A percentile compares a stretch with the other conserved stretches of the same genome.
phyloP scores from a whole-genome alignment of 1,140 invertebrate genomes.

The Formica selysi region DNA sequence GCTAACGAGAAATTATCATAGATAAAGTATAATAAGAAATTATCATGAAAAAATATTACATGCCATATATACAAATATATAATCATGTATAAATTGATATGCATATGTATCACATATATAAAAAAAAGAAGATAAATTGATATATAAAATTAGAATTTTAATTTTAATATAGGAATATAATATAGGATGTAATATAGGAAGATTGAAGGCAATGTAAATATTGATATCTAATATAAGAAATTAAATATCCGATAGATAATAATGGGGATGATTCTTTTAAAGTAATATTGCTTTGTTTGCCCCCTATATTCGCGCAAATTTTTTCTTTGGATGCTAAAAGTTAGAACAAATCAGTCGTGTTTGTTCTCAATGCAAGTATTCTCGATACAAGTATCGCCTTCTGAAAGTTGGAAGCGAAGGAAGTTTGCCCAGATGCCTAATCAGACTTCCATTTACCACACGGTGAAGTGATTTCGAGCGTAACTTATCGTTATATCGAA shows the following conservation, averaged over 20 bases:
- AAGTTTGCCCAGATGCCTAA: conserved; percentile 39
- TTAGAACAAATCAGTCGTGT: conserved; percentile 16
- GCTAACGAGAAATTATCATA: too few relatives aligned
- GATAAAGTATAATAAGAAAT: too few relatives aligned
- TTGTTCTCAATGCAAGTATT: conserved; percentile 24
- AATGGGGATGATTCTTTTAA: not conserved
- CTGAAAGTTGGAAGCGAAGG: conserved; percentile 31
- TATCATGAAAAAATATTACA: too few relatives aligned
- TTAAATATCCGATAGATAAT: too few relatives aligned
- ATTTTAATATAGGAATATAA: too few relatives aligned
- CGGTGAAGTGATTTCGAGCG: conserved; percentile 26
- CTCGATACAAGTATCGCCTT: conserved; percentile 23
- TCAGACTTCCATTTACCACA: conserved; percentile 46
- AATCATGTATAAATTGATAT: not conserved
- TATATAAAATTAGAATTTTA: not conserved
- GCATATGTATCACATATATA: too few relatives aligned
- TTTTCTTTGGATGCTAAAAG: not conserved
- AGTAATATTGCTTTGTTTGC: not conserved
- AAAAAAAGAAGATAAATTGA: not conserved
- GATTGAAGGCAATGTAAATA: too few relatives aligned
- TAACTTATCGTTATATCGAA: conserved; percentile 33
- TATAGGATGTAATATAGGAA: not conserved
- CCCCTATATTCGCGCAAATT: not conserved
- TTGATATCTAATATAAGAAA: too few relatives aligned
- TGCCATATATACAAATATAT: too few relatives aligned